phyloP scores from a whole-genome alignment of 1,140 invertebrate species.

The Drosophila santomea region DNA sequence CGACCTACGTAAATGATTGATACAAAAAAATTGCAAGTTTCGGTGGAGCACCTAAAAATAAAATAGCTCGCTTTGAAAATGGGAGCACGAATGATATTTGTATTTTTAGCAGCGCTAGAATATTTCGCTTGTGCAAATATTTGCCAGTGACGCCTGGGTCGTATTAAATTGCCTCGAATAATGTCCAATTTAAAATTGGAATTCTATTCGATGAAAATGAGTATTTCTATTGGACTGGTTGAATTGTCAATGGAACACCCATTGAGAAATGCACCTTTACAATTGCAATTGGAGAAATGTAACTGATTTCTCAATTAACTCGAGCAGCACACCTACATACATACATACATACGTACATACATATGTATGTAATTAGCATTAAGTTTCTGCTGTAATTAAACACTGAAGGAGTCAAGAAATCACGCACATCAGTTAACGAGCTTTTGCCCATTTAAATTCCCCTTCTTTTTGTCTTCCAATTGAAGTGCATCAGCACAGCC shows the following conservation, averaged over 20 bases:
- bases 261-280: no score
- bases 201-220: not conserved
- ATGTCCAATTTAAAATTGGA: no score
- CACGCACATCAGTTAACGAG: not conserved
- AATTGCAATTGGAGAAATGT: not conserved
- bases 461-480: no score
- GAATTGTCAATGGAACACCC: not conserved
- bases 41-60: conserved; percentile 31
- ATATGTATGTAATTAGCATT: not conserved
- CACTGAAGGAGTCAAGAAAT: not conserved
- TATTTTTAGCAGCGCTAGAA: conserved; percentile 23
- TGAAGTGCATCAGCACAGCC: not conserved
- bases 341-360: no score
- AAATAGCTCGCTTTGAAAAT: conserved; percentile 12
- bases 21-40: conserved; percentile 26
- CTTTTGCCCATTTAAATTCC: not conserved
- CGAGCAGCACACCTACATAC: not conserved
- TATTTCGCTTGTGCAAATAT: conserved; percentile 14
- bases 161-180: conserved; percentile 1
- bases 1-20: conserved; percentile 21
- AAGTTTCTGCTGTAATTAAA: no score
- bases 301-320: not conserved
- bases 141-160: not conserved
- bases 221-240: not conserved
- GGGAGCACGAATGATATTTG: conserved; percentile 9